Evolutionary conservation across 2,113 vertebrate species (phyloP), one percentile per base, ranked within the genome.

Genomic region (Burhinus oedicnemus): DNA sequence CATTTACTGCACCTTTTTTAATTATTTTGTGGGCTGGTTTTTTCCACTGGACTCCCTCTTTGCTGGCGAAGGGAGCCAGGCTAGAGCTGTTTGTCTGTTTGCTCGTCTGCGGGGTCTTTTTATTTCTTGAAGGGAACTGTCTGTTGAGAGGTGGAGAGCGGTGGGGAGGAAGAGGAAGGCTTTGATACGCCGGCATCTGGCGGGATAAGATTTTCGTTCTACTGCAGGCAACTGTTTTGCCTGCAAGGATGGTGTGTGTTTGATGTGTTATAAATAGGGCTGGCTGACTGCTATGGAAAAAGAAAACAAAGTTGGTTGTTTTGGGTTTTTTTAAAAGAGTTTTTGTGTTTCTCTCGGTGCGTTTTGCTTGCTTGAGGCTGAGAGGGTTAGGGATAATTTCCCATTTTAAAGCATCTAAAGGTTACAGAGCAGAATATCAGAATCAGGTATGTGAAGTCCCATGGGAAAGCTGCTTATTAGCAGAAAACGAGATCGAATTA

Each of bases 251-350:
- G 80, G 71, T 18, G 15, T 65, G 15, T 70, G 72, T 94, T 95
- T 84, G 90, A 66, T 87, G 70, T 74, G 82, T 84, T 94, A 70
- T 79, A 93, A 94, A 94, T 70, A 95, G 87, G 70, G 47, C 65
- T 62, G 87, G 29, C 62, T 51, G 49, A 47, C 72, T 62, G 85
- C 8, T 14, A 0, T 5, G 47, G 80, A 25, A 90, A 80, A 90
- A 60, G 25, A 47, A 94, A 52, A 57, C 8, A 5, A 65, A 40
- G 45, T 40, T 66, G 40, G n/a, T 55, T 47, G 19, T 19, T 8
- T 18, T 47, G 44, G 45, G 8, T 21, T 34, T 34, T 34, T 29
- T n/a, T 34, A 45, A 55, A 36, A 25, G 9, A 9, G 10, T 13
- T 70, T 79, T 79, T 75, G 34, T 58, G 82, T 71, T 80, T 80